Conservation (phyloP, 2,113 vertebrate genomes). For the Sterrhoptilus dennistouni region DNA sequence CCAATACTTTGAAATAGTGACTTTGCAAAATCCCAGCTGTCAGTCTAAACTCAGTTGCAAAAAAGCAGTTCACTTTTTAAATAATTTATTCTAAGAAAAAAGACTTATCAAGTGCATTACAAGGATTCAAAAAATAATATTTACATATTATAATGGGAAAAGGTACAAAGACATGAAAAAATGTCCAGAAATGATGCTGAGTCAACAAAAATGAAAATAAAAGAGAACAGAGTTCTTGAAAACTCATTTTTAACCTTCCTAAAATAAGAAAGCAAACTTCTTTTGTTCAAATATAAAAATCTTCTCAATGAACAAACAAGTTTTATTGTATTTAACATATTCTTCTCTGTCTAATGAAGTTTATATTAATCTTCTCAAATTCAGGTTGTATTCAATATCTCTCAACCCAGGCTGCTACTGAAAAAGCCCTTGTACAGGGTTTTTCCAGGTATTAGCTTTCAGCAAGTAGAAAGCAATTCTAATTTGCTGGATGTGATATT, state of each 20-base stretch:
- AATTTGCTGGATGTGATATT: background rate
- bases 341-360: background rate
- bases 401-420: background rate
- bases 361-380: background rate
- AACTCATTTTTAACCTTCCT: conserved; percentile 3
- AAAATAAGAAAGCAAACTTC: background rate
- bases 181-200: background rate
- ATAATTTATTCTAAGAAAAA: background rate
- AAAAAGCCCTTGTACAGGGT: background rate
- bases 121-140: background rate
- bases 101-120: background rate
- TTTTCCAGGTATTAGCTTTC: background rate
- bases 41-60: background rate
- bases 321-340: background rate
- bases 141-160: conserved; percentile 22
- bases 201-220: background rate
- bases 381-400: background rate
- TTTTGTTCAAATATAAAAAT: conserved; percentile 2
- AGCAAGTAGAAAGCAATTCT: background rate
- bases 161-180: background rate
- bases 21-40: background rate
- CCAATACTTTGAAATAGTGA: background rate
- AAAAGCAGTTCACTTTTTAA: background rate
- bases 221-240: background rate
- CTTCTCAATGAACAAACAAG: background rate